Conservation (phyloP, 2,797 vertebrate species). For the Microcaecilia unicolor region DNA sequence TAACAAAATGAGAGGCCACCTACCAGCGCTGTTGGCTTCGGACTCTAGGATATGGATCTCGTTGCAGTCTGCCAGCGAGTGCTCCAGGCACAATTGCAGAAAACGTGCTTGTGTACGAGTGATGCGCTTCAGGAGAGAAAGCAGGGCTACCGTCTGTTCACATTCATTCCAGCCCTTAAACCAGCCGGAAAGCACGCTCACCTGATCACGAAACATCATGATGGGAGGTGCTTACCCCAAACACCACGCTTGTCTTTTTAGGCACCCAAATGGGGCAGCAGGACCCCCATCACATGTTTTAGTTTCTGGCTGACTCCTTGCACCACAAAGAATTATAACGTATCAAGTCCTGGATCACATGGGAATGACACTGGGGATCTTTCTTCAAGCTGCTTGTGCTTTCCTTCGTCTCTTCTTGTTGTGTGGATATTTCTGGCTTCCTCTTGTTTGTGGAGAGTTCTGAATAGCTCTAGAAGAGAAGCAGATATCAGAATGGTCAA, state of each 20-base stretch:
- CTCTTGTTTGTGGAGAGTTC: too few relatives aligned
- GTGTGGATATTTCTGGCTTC: too few relatives aligned
- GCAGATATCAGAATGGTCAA: too few relatives aligned
- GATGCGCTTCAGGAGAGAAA: slow-evolving; percentile 86
- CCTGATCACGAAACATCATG: slow-evolving; percentile 99
- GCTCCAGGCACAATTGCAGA: slow-evolving; percentile 92
- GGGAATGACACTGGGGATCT: too few relatives aligned
- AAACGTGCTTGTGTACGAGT: slow-evolving; percentile 91
- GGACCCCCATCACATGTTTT: slow-evolving; percentile 81
- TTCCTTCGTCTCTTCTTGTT: too few relatives aligned
- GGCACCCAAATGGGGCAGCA: not conserved
- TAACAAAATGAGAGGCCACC: too few relatives aligned
- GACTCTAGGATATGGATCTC: slow-evolving; percentile 89
- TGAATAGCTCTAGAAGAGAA: too few relatives aligned
- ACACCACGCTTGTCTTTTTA: not conserved
- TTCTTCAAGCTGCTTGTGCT: too few relatives aligned
- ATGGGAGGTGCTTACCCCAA: slow-evolving; percentile 26
- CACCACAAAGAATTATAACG: slow-evolving; percentile 22
- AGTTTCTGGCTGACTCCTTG: slow-evolving; percentile 37
- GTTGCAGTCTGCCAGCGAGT: slow-evolving; percentile 86
- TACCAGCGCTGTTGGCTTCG: slow-evolving; percentile 92
- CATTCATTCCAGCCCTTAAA: slow-evolving; percentile 97
- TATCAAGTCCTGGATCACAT: too few relatives aligned
- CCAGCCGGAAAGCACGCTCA: slow-evolving; percentile 91
- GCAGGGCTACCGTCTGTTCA: slow-evolving; percentile 91